Base-by-base conservation (phyloP, 2,113 vertebrate genomes). In the Dipodomys stephensi region DNA sequence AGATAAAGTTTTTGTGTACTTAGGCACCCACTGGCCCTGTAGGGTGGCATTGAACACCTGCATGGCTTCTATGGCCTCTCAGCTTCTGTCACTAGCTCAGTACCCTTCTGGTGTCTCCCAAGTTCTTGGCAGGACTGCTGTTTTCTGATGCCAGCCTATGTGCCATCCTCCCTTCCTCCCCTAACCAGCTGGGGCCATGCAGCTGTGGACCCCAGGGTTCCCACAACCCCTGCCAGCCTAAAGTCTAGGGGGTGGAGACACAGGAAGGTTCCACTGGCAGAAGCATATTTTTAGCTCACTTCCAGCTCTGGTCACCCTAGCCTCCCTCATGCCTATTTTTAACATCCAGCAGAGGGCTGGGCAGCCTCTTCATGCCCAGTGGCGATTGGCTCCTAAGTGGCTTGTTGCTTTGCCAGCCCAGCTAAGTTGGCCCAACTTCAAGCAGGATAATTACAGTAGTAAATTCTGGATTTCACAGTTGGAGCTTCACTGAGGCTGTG, bases 231-330 rank as follows among this genome's bases (percentile, higher is more conserved):
- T 76, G n/a, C 46, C n/a, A 49, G 94, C 77, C 89, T 78, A n/a
- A 16, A 30, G n/a, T 83, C 83, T 73, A 32, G 28, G 62, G 53
- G 83, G 35, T 57, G 53, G 53, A 57, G 53, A 57, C 81, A 60
- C 73, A 87, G 87, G 78, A 94, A 94, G 60, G 53, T 44, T 74
- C 23, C 18, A 64, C 69, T 84, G 35, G 65, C 62, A 46, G 20
- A 86, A 62, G 77, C 0, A 2, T 95, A 96, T 95, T 96, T 96
- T 97, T 94, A 97, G 96, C 93, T 91, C 1, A 1, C 60, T 46
- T 74, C 69, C 20, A 20, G n/a, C 62, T 88, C 62, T 46, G 44
- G 74, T 69, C 76, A 65, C 64, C 53, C 65, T 77, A n/a, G 57
- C 27, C 64, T 91, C 87, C 68, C 23, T 2, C 6, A 64, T 64